A percentile compares a stretch with the other conserved stretches of the same genome.
These are phyloP conservation scores for Cyrtorhinus lividipennis DNA, from an alignment of 1,140 invertebrate genomes.

Conservation along the genomic window DNA sequence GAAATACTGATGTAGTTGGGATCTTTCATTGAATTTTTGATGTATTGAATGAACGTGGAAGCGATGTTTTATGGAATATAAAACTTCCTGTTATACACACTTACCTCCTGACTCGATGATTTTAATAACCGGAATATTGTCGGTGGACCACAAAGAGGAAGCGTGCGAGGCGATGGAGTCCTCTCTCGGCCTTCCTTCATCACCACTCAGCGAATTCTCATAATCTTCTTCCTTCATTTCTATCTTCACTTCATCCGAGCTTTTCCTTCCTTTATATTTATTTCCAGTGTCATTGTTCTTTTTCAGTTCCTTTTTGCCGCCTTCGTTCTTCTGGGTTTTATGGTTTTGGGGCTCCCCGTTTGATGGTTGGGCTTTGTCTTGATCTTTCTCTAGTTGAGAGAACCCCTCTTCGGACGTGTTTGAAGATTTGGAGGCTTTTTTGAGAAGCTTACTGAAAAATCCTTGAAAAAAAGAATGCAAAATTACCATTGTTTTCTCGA, in stretches of 20 bases:
- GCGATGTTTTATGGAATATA: too few species aligned
- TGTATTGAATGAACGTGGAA: too few species aligned
- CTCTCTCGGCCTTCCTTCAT: not conserved
- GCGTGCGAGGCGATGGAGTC: not conserved
- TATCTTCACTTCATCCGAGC: not conserved
- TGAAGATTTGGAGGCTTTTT: not conserved
- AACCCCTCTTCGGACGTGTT: not conserved
- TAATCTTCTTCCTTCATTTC: not conserved
- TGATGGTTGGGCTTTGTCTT: not conserved
- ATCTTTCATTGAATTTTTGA: too few species aligned
- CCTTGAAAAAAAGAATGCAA: not conserved
- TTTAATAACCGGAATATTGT: conserved; percentile 15
- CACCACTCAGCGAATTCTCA: not conserved
- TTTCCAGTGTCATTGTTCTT: not conserved
- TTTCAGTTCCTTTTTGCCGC: not conserved
- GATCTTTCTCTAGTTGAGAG: not conserved
- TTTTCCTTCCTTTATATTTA: not conserved
- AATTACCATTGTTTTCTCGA: too few species aligned
- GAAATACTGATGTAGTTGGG: too few species aligned
- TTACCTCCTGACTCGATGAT: conserved; percentile 1
- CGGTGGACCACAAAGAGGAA: conserved; percentile 10
- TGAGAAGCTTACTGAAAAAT: not conserved
- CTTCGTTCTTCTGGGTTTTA: too few species aligned
- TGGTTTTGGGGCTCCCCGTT: too few species aligned
- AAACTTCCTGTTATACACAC: too few species aligned